A percentile compares a stretch with the other conserved stretches of the same genome.
phyloP scores from a whole-genome alignment of 2,888 invertebrate species.

The Melinaea marsaeus region DNA sequence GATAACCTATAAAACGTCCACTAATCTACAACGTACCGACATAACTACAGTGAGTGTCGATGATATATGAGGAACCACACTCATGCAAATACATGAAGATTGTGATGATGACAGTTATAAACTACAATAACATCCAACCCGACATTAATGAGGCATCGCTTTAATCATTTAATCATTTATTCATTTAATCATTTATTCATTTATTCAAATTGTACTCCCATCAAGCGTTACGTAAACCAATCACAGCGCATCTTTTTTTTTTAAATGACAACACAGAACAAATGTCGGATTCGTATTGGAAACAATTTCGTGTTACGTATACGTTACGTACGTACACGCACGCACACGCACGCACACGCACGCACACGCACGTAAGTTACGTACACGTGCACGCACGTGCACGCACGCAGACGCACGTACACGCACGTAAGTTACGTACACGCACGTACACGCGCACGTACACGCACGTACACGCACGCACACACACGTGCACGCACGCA shows the following conservation, averaged over 20 bases:
- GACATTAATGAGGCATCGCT: constrained; percentile 57
- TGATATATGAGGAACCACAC: constrained; percentile 65
- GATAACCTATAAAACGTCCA: constrained; percentile 19
- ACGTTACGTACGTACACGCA: constrained; percentile 27
- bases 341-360: no score
- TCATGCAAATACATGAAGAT: constrained; percentile 70
- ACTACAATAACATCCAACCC: constrained; percentile 59
- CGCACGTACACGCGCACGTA: no score
- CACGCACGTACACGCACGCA: constrained; percentile 14
- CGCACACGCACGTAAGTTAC: no score
- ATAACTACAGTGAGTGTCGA: constrained; percentile 41
- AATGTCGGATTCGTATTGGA: constrained; percentile 67
- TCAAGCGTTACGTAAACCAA: constrained; percentile 74
- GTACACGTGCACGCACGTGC: no score
- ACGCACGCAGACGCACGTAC: no score
- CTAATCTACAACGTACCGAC: constrained; percentile 12
- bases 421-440: no score
- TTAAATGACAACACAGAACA: constrained; percentile 67
- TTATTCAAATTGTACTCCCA: constrained; percentile 40
- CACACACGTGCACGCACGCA: constrained; percentile 26
- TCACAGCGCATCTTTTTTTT: constrained; percentile 60
- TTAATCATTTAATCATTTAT: constrained; percentile 15
- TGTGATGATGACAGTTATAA: constrained; percentile 37
- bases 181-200: constrained; percentile 19
- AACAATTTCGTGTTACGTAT: constrained; percentile 29